phyloP scores from a whole-genome alignment of 2,113 vertebrate genomes.

The Pseudopodoces humilis region DNA sequence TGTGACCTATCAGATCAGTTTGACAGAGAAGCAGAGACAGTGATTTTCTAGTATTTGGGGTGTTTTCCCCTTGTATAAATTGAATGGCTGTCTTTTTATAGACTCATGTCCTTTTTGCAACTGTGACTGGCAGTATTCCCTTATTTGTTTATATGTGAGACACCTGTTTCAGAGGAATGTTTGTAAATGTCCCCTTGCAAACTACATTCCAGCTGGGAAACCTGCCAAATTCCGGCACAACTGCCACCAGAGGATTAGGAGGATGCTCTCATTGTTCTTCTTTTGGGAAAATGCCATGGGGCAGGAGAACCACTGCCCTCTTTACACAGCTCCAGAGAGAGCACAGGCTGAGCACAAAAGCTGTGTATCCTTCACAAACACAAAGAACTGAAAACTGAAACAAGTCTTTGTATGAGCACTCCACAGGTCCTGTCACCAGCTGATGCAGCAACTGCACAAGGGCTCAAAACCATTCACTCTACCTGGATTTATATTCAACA shows the following conservation, averaged over 20 bases:
- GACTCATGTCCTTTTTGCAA: background rate
- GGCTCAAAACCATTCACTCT: background rate
- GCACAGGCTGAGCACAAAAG: background rate
- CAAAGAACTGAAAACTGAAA: background rate
- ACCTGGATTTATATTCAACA: background rate
- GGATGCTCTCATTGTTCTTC: background rate
- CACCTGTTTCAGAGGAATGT: background rate
- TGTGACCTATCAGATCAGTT: background rate
- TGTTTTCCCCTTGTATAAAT: background rate
- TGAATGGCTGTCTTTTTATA: background rate
- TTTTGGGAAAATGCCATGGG: background rate
- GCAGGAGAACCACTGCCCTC: background rate
- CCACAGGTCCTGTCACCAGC: background rate
- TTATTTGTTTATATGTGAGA: background rate
- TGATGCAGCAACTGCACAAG: background rate
- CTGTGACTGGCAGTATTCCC: background rate
- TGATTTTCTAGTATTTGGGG: background rate
- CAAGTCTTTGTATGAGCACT: background rate
- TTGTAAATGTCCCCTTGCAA: background rate
- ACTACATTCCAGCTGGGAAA: background rate
- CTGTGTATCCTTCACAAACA: rapidly evolving
- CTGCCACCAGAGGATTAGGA: background rate
- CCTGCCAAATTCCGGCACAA: background rate
- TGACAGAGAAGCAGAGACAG: background rate
- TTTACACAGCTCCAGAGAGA: background rate